Evolutionary conservation across 1,140 invertebrate genomes (phyloP).

Genomic region (Neodiprion pinetum): DNA sequence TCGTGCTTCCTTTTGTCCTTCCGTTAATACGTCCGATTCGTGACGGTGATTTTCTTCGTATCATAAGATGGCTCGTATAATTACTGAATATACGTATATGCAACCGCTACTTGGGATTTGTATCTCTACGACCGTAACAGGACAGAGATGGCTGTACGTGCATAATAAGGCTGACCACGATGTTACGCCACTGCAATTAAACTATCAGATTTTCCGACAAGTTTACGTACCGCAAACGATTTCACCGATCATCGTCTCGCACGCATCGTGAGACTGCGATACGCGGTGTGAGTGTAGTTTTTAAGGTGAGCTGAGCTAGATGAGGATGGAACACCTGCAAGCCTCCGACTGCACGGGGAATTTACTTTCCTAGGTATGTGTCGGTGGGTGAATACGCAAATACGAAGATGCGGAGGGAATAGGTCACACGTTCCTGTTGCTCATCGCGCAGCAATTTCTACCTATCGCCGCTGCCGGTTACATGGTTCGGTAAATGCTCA

Average conservation of each 20-base stretch:
- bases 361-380: not conserved
- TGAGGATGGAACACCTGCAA: too few relatives aligned
- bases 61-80: not conserved
- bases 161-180: too few relatives aligned
- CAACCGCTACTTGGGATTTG: too few relatives aligned
- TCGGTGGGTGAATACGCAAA: not conserved
- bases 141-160: too few relatives aligned
- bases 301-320: not conserved
- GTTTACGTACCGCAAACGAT: not conserved
- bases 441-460: not conserved
- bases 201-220: constrained; percentile 3
- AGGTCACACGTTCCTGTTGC: constrained; percentile 1
- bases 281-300: not conserved
- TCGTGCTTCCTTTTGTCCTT: too few relatives aligned
- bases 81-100: not conserved
- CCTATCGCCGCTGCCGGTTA: too few relatives aligned
- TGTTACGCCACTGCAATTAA: not conserved
- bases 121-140: too few relatives aligned
- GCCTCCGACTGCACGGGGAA: not conserved
- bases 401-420: not conserved
- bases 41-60: not conserved
- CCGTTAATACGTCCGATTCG: too few relatives aligned
- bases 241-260: not conserved
- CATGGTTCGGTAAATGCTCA: too few relatives aligned
- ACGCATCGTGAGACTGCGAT: not conserved